Evolutionary conservation across 1,140 invertebrate genomes (phyloP).

Genomic region (Scaptomyza montana): DNA sequence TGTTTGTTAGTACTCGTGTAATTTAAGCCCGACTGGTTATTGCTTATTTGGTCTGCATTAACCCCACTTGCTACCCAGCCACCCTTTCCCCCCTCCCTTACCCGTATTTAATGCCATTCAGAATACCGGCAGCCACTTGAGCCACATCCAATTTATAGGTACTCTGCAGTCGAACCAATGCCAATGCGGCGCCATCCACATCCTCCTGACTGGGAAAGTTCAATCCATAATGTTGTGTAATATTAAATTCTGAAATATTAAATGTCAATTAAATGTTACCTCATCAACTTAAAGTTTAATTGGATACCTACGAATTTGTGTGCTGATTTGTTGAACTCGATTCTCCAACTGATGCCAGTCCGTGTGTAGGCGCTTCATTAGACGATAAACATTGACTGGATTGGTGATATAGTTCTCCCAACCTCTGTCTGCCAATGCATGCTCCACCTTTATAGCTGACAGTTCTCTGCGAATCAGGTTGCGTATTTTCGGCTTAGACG

Average conservation of each 20-base stretch:
- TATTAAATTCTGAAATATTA: constrained; percentile 54
- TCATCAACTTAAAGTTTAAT: background rate
- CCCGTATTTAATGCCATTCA: constrained; percentile 94
- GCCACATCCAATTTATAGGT: constrained; percentile 97
- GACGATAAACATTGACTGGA: constrained; percentile 97
- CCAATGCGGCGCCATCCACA: constrained; percentile 95
- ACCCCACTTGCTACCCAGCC: background rate
- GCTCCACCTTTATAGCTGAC: constrained; percentile 88
- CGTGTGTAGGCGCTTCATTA: constrained; percentile 96
- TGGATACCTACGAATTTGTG: constrained; percentile 45
- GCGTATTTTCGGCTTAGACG: constrained; percentile 34
- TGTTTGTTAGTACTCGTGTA: constrained; percentile 35
- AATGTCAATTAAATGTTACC: background rate
- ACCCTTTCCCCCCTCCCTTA: constrained; percentile 78
- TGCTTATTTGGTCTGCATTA: constrained; percentile 50
- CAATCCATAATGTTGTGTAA: constrained; percentile 86
- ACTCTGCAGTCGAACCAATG: constrained; percentile 96
- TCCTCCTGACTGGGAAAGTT: constrained; percentile 95
- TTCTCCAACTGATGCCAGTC: constrained; percentile 91
- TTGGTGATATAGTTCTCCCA: constrained; percentile 94
- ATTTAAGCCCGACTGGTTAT: constrained; percentile 77
- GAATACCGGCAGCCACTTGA: constrained; percentile 93
- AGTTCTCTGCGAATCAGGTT: constrained; percentile 85
- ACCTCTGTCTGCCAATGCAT: constrained; percentile 90
- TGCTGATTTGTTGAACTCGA: constrained; percentile 47